phyloP scores from a whole-genome alignment of 2,888 invertebrate genomes.

The Seira sanloemensis region DNA sequence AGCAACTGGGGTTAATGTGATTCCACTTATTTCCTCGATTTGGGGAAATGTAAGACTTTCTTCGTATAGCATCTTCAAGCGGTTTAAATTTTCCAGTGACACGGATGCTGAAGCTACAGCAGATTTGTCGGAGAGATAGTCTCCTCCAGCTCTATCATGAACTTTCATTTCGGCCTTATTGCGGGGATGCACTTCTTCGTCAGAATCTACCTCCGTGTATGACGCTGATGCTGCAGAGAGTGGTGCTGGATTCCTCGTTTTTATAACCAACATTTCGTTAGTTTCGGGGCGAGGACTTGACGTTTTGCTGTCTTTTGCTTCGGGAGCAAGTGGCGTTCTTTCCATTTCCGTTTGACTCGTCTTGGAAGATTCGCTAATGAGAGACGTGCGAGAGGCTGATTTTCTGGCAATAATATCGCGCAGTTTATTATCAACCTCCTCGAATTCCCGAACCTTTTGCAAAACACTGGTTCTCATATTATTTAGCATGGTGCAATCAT shows the following conservation, averaged over 20 bases:
- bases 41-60: not conserved
- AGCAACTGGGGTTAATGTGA: too few species aligned
- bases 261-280: not conserved
- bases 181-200: too few species aligned
- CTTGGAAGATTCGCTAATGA: slow-evolving; percentile 22
- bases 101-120: not conserved
- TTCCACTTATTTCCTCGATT: not conserved
- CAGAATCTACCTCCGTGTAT: too few species aligned
- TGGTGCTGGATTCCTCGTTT: slow-evolving; percentile 18
- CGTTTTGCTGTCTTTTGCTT: too few species aligned
- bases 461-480: slow-evolving; percentile 52
- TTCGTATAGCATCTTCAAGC: not conserved
- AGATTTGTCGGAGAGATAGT: too few species aligned
- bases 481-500: slow-evolving; percentile 57
- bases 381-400: slow-evolving; percentile 28
- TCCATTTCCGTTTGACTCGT: slow-evolving; percentile 39
- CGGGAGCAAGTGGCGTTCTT: not conserved
- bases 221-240: too few species aligned
- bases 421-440: slow-evolving; percentile 56
- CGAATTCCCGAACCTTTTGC: slow-evolving; percentile 65
- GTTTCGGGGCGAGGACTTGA: not conserved
- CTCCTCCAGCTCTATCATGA: too few species aligned
- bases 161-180: too few species aligned
- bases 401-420: slow-evolving; percentile 25
- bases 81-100: not conserved